Percentiles rank a stretch among this genome's conserved stretches.
Conservation (phyloP, 37 sponge, comb jelly and placozoan genomes). For the Aphrocallistes beatrix region DNA sequence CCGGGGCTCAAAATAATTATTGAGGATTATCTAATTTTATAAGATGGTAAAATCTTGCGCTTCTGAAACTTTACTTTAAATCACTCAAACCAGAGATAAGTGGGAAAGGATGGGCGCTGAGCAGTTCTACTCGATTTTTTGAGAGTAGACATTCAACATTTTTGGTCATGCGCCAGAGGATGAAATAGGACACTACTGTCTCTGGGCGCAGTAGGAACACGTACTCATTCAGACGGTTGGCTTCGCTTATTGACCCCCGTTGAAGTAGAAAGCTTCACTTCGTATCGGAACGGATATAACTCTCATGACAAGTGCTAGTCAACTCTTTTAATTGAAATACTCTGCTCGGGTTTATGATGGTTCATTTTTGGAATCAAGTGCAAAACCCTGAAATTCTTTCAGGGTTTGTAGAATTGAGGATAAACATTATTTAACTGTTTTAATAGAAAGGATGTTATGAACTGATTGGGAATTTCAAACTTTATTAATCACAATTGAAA, state of each 20-base stretch:
- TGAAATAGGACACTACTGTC: slow-evolving; percentile 63
- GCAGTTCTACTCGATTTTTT: slow-evolving; percentile 65
- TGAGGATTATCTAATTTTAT: no score
- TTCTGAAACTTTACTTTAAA: no score
- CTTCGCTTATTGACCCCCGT: neutral
- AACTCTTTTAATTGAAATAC: slow-evolving; percentile 37
- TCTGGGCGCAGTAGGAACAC: slow-evolving; percentile 70
- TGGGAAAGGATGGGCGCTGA: slow-evolving; percentile 86
- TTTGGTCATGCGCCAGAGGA: slow-evolving; percentile 73
- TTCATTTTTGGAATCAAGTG: slow-evolving; percentile 21
- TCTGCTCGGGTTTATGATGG: neutral
- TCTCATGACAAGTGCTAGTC: slow-evolving; percentile 51
- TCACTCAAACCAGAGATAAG: slow-evolving; percentile 29
- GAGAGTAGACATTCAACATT: slow-evolving; percentile 56
- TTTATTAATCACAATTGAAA: no score
- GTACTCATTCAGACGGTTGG: slow-evolving; percentile 33
- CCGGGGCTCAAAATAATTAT: no score
- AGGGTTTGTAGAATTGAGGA: no score
- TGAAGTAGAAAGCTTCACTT: slow-evolving; percentile 54
- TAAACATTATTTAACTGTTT: no score
- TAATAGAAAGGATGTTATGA: no score
- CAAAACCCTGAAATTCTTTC: no score
- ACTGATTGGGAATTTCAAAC: no score
- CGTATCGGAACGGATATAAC: slow-evolving; percentile 45
- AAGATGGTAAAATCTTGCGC: no score